Conservation (phyloP, 2,888 invertebrate species). For the Seira ritae region DNA sequence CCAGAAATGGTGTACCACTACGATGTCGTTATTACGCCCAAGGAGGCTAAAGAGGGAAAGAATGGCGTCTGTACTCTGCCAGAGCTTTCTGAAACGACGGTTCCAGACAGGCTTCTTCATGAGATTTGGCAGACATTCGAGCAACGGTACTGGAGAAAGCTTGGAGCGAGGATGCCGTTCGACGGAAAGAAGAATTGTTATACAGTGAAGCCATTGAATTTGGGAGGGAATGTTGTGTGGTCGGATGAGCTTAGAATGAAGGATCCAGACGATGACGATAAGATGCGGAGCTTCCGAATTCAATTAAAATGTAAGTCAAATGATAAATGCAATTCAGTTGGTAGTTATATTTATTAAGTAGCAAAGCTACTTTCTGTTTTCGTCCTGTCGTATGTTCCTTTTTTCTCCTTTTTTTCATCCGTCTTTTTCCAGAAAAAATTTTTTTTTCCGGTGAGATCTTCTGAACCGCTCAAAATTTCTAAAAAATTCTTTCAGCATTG, state of each 20-base stretch:
- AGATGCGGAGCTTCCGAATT: constrained; percentile 33
- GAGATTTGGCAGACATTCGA: constrained; percentile 42
- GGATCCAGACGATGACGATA: constrained; percentile 60
- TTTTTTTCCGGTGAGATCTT: too few relatives aligned
- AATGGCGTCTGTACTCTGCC: not conserved
- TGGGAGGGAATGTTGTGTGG: constrained; percentile 25
- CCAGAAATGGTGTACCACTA: constrained; percentile 45
- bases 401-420: not conserved
- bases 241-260: constrained; percentile 28
- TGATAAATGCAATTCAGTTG: not conserved
- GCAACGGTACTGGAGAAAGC: not conserved
- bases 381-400: too few relatives aligned
- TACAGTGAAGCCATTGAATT: constrained; percentile 21
- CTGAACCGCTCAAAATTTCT: not conserved
- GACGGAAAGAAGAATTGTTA: constrained; percentile 58
- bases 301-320: constrained; percentile 47
- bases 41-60: not conserved
- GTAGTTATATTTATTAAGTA: not conserved
- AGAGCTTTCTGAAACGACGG: not conserved
- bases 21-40: constrained; percentile 50
- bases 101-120: constrained; percentile 45
- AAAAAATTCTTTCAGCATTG: not conserved
- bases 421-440: not conserved
- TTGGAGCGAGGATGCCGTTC: constrained; percentile 46
- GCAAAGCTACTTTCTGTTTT: too few relatives aligned